Base-by-base conservation (phyloP, 2,113 vertebrate genomes). In the Rhabdornis inornatus region DNA sequence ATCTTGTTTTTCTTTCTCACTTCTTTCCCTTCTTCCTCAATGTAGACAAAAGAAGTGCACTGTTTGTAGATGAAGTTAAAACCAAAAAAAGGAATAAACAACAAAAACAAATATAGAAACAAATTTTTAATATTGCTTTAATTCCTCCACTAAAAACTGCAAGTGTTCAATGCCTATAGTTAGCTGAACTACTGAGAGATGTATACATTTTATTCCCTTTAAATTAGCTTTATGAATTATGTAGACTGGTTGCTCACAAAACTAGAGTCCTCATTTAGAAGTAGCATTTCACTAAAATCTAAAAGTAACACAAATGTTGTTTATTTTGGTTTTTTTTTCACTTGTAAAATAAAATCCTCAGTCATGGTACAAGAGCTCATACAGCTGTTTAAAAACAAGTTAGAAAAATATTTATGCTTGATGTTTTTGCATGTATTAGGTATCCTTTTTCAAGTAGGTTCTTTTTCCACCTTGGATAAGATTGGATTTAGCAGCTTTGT, bases 321-420 rank as follows among this genome's bases (percentile, higher is more conserved):
- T 56, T 45, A 15, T 15, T 50, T 80, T 42, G 21, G 14, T 0
- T 0, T 56, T 42, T 50, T 87, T 92, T 40, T n/a, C 17, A 22
- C 60, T 70, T 83, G 83, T 74, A 94, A 93, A 92, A 95, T 89
- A 94, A 92, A 91, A 95, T 90, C 78, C n/a, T 83, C 21, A 63
- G 18, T 63, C 56, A 91, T 30, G 92, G 56, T 42, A 53, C 55
- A 90, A 89, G 45, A 97, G 75, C 30, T 84, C 81, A 47, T 79
- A 74, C n/a, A 95, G 49, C 55, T 96, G 69, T 91, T 78, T 83
- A 63, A 83, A 94, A 96, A 83, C 2, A 10, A 55, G 53, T 95
- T 91, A 95, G 64, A 77, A 95, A 96, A 91, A 70, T 83, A 53
- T 28, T 30, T 49, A 4, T 65, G 9, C 24, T 69, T 53, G 6